phyloP scores from a whole-genome alignment of 1,140 invertebrate species.

The Eumeta japonica region DNA sequence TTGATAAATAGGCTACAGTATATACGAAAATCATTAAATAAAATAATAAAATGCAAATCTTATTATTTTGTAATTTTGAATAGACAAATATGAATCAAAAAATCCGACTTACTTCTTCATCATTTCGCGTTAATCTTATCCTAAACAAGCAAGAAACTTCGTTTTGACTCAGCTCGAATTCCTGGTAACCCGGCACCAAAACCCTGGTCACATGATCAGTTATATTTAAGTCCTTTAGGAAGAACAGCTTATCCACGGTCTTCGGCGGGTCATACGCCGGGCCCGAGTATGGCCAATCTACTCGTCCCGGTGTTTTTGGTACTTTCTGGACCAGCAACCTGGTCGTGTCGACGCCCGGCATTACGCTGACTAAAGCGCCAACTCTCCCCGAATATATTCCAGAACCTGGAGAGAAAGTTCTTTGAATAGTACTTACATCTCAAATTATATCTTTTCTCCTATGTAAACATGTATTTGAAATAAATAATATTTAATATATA shows the following conservation, averaged over 20 bases:
- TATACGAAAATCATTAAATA: too few relatives aligned
- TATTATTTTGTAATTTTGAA: too few relatives aligned
- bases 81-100: too few relatives aligned
- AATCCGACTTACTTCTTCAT: too few relatives aligned
- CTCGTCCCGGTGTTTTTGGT: conserved; percentile 42
- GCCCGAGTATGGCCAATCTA: conserved; percentile 24
- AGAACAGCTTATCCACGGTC: conserved; percentile 19
- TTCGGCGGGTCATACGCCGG: conserved; percentile 34
- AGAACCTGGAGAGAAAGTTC: too few relatives aligned
- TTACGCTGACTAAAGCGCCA: conserved; percentile 46
- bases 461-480: too few relatives aligned
- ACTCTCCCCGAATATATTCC: conserved; percentile 61
- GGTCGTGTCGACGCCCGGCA: conserved; percentile 44
- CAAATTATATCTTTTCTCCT: too few relatives aligned
- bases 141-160: conserved; percentile 36
- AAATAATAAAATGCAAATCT: too few relatives aligned
- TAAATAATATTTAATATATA: too few relatives aligned
- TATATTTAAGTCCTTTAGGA: conserved; percentile 33
- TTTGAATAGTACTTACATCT: too few relatives aligned
- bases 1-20: too few relatives aligned
- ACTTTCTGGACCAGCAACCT: conserved; percentile 52
- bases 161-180: conserved; percentile 30
- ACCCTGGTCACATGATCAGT: conserved; percentile 23
- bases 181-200: conserved; percentile 26
- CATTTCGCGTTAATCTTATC: too few relatives aligned